Evolutionary conservation across 2,888 invertebrate species (phyloP).

Genomic region (Pristionchus arcanus): DNA sequence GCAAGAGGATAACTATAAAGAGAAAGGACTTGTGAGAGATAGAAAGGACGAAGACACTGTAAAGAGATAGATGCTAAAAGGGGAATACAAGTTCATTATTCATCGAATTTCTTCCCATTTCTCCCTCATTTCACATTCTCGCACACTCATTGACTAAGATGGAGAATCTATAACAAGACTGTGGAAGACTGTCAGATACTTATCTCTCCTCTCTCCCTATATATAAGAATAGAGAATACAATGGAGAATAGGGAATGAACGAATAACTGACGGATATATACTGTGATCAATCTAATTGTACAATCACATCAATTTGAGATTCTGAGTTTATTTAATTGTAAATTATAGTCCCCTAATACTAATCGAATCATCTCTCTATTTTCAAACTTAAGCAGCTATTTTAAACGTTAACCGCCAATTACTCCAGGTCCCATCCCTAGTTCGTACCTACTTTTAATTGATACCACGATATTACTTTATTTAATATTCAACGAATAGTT

Average conservation of each 20-base stretch:
- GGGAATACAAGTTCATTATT: conserved; percentile 23
- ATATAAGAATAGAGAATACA: not conserved
- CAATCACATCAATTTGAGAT: no score
- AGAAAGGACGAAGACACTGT: not conserved
- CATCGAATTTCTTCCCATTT: not conserved
- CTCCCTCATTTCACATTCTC: not conserved
- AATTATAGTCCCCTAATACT: no score
- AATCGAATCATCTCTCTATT: no score
- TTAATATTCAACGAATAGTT: not conserved
- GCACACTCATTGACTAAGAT: not conserved
- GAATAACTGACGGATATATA: no score
- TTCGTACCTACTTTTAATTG: not conserved
- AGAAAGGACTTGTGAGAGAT: not conserved
- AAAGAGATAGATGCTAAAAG: not conserved
- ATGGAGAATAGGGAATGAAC: no score
- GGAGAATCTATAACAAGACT: not conserved
- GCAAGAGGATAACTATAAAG: not conserved
- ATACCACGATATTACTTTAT: not conserved
- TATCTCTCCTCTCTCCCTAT: not conserved
- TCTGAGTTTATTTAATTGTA: no score
- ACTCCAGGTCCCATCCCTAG: no score
- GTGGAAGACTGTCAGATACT: not conserved
- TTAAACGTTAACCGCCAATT: no score
- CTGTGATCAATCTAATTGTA: no score
- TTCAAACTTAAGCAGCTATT: no score